Evolutionary conservation across 1,140 invertebrate species (phyloP).

Genomic region (Drosophila willistoni): DNA sequence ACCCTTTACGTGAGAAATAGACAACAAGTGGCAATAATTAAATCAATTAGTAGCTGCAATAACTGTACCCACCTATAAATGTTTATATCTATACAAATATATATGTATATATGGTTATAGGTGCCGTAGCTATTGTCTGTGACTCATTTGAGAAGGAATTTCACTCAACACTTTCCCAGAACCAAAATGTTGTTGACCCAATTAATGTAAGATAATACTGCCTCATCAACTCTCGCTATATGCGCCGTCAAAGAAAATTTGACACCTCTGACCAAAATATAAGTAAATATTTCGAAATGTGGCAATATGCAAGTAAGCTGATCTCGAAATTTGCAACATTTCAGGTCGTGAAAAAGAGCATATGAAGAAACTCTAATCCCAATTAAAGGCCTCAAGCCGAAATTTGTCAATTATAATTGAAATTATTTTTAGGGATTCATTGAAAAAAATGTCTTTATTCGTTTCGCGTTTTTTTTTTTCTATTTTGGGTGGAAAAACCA

Average conservation of each 20-base stretch:
- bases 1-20: conserved; percentile 29
- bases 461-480: neutral
- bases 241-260: conserved; percentile 21
- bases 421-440: too few relatives aligned
- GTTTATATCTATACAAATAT: neutral
- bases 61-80: conserved; percentile 6
- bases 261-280: conserved; percentile 37
- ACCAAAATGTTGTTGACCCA: conserved; percentile 66
- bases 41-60: conserved; percentile 28
- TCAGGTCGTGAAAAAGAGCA: too few relatives aligned
- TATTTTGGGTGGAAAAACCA: neutral
- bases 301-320: too few relatives aligned
- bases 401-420: too few relatives aligned
- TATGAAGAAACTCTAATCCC: too few relatives aligned
- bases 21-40: conserved; percentile 41
- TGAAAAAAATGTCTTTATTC: too few relatives aligned
- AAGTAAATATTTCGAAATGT: conserved; percentile 35
- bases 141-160: conserved; percentile 49
- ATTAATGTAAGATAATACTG: conserved; percentile 50
- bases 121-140: conserved; percentile 23
- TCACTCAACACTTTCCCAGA: conserved; percentile 29
- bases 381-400: neutral
- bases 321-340: neutral
- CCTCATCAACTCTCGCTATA: conserved; percentile 21
- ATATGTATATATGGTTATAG: neutral